Evolutionary conservation across 2,888 invertebrate species (phyloP).

Genomic region (Melikaiella ostensackeni): DNA sequence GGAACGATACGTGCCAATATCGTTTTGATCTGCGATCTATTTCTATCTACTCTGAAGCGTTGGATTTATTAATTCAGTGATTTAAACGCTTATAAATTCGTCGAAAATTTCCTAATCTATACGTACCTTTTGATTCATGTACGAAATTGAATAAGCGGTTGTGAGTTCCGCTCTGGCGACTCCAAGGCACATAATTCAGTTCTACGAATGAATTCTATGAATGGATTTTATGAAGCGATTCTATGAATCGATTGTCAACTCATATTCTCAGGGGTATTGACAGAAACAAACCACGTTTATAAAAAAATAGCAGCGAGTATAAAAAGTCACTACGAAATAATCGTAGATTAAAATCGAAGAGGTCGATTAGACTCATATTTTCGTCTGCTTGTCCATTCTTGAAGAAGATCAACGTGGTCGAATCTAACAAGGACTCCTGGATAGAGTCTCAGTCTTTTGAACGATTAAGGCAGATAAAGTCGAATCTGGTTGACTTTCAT

Average conservation of each 20-base stretch:
- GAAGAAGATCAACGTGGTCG: neutral
- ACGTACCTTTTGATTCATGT: conserved; percentile 15
- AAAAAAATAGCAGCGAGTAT: neutral
- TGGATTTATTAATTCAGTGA: neutral
- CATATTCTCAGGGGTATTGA: neutral
- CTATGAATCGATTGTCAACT: neutral
- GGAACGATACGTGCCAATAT: conserved; percentile 7
- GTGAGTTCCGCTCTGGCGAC: conserved; percentile 9
- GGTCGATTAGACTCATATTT: neutral
- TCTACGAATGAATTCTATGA: neutral
- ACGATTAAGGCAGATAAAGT: conserved; percentile 11
- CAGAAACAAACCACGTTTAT: conserved; percentile 4
- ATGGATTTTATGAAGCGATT: neutral
- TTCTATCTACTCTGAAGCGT: conserved; percentile 17
- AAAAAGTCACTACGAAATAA: neutral
- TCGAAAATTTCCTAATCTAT: conserved; percentile 29
- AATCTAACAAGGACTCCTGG: neutral
- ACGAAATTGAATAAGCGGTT: conserved; percentile 11
- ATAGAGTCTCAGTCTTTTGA: conserved; percentile 15
- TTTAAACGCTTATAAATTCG: conserved; percentile 14
- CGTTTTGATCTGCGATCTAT: conserved; percentile 25
- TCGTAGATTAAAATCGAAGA: neutral
- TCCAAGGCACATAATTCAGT: conserved; percentile 13
- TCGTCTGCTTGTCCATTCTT: neutral
- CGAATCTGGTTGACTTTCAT: conserved; percentile 6